Evolutionary conservation across 2,888 invertebrate species (phyloP), one percentile per base, ranked within the genome.

Genomic region (Neuroscelio doddi): DNA sequence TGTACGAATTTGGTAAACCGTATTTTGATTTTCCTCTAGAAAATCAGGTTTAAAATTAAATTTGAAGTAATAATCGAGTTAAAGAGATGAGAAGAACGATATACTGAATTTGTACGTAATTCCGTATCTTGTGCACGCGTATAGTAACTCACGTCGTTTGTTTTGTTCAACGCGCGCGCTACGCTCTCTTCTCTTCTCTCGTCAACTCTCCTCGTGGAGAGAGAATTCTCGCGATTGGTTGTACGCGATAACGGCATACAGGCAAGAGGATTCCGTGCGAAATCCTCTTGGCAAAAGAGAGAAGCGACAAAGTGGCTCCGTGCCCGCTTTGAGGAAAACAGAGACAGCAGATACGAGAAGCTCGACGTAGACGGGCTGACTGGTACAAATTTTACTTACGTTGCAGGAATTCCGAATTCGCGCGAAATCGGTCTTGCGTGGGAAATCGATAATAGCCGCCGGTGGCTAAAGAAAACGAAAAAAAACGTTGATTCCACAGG

Each of bases 341-440:
- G 36, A 32, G 24, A 34, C 24, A 21, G 15, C n/a, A 10, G 26
- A 38, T 30, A 50, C 36, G 50, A 50, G 50, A 27, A 14, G 50
- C 9, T 41, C 41, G 8, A 52, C 51, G 14, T 17, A 29, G 34
- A 14, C 34, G 39, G 42, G 56, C 59, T 72, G 74, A 75, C 73
- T 70, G 45, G 64, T 74, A 73, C 73, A 71, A 75, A 75, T 76
- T 74, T 74, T 68, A 76, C 68, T 68, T 69, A 47, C 68, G 66
- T 61, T 44, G 46, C 64, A 45, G 65, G 69, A 71, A 72, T 73
- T 59, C 64, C 68, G 45, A 50, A 66, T 53, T 29, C 55, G 57
- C 56, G 50, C 36, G 57, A 42, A 57, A 64, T 64, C 64, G 50
- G 38, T 58, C 58, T 57, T 53, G 64, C 53, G 58, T 64, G 53